Evolutionary conservation across 2,888 invertebrate species (phyloP).

Genomic region (Dysmachus trigonus): DNA sequence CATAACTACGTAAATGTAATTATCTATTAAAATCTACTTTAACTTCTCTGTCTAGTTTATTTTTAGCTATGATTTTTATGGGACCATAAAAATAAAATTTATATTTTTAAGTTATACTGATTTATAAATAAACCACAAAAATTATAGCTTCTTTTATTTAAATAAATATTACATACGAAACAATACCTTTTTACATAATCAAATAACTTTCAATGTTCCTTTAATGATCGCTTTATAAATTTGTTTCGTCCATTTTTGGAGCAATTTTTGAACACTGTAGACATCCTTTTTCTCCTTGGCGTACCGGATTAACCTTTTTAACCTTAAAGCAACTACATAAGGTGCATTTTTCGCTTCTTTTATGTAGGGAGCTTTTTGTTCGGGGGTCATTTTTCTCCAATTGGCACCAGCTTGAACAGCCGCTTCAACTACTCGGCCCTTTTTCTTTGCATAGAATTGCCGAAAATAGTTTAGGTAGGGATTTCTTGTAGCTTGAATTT

Average conservation of each 20-base stretch:
- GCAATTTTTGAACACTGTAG: neutral
- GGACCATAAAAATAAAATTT: conserved; percentile 22
- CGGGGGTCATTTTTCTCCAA: conserved; percentile 40
- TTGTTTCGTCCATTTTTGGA: conserved; percentile 29
- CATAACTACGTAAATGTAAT: conserved; percentile 21
- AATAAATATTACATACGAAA: neutral
- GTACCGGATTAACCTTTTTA: conserved; percentile 26
- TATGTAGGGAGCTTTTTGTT: conserved; percentile 6
- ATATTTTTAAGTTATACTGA: conserved; percentile 14
- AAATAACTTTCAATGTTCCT: neutral
- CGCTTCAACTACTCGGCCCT: conserved; percentile 35
- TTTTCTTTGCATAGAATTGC: conserved; percentile 41
- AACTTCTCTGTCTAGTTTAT: neutral
- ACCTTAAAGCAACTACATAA: neutral
- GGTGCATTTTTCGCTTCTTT: neutral
- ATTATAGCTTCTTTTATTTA: neutral
- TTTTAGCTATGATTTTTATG: conserved; percentile 25
- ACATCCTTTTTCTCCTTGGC: neutral
- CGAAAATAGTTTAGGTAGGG: conserved; percentile 46
- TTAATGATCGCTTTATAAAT: conserved; percentile 4
- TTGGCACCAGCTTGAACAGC: conserved; percentile 46
- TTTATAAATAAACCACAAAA: neutral
- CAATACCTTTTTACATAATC: neutral
- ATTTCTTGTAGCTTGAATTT: conserved; percentile 8
- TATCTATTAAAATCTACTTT: conserved; percentile 22